A percentile compares a stretch with the other conserved stretches of the same genome.
Evolutionary conservation across 2,888 invertebrate species (phyloP).

Genomic region (Parnassius mnemosyne): DNA sequence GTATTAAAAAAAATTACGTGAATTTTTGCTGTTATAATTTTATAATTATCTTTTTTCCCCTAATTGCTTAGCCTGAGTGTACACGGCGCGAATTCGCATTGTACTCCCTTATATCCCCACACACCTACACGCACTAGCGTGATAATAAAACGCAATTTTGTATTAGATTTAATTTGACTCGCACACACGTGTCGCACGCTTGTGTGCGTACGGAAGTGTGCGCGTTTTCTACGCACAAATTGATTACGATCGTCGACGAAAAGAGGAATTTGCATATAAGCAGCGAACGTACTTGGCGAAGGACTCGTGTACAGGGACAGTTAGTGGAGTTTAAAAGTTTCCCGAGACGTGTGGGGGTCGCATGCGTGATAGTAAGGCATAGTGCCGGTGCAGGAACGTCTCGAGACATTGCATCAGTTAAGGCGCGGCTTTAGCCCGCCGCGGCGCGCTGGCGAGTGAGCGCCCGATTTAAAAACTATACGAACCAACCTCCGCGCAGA

Average conservation of each 20-base stretch:
- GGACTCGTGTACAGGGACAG: background rate
- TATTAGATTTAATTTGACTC: slow-evolving; percentile 80
- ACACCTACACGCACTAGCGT: slow-evolving; percentile 71
- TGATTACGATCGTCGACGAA: slow-evolving; percentile 77
- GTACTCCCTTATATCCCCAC: slow-evolving; percentile 60
- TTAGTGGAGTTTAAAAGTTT: slow-evolving; percentile 27
- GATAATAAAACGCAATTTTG: slow-evolving; percentile 81
- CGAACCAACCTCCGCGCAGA: slow-evolving; percentile 73
- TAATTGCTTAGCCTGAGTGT: slow-evolving; percentile 59
- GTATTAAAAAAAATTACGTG: too few relatives aligned
- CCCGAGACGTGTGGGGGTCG: slow-evolving; percentile 29
- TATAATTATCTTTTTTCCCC: slow-evolving; percentile 34
- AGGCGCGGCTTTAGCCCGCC: slow-evolving; percentile 66
- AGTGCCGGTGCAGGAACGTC: slow-evolving; percentile 44
- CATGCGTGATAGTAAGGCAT: slow-evolving; percentile 59
- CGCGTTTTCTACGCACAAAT: slow-evolving; percentile 76
- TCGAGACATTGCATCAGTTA: slow-evolving; percentile 45
- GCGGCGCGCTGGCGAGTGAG: slow-evolving; percentile 74
- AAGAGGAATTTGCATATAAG: slow-evolving; percentile 76
- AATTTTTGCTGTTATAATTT: too few relatives aligned
- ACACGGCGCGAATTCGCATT: slow-evolving; percentile 67
- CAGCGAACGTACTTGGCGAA: slow-evolving; percentile 35
- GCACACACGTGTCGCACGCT: slow-evolving; percentile 44
- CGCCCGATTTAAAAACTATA: slow-evolving; percentile 80
- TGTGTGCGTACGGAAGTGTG: slow-evolving; percentile 56